Conservation (phyloP, 2,797 vertebrate genomes). For the Gouania willdenowi region DNA sequence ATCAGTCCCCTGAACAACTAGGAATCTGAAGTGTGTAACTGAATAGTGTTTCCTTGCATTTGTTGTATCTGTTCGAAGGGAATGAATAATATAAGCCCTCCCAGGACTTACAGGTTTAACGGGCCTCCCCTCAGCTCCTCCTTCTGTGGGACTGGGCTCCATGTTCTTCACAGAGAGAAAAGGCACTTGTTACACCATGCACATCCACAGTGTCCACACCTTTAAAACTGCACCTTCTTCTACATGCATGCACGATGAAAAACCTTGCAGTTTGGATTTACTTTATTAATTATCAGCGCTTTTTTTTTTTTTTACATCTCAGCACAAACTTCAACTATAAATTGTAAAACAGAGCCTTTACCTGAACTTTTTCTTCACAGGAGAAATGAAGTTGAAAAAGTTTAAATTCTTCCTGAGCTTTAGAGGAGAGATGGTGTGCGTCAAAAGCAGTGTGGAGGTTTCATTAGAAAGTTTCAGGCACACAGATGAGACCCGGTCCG, state of each 20-base stretch:
- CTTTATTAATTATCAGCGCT: too few relatives aligned
- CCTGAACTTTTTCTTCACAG: conserved; percentile 59
- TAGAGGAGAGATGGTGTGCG: conserved; percentile 46
- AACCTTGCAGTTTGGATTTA: not conserved
- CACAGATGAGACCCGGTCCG: conserved; percentile 62
- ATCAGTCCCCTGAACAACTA: too few relatives aligned
- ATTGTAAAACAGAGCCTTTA: conserved; percentile 38
- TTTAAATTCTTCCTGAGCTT: conserved; percentile 45
- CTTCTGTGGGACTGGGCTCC: conserved; percentile 78
- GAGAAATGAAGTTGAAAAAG: conserved; percentile 37
- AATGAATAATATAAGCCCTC: conserved; percentile 61
- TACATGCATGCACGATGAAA: not conserved
- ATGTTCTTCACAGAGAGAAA: conserved; percentile 74
- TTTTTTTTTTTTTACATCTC: too few relatives aligned
- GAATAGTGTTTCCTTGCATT: too few relatives aligned
- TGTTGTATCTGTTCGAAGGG: too few relatives aligned
- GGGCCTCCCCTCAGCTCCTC: conserved; percentile 69
- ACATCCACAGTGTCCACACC: conserved; percentile 45
- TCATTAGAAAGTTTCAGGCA: conserved; percentile 78
- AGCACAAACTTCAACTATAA: too few relatives aligned
- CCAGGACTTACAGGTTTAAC: conserved; percentile 73
- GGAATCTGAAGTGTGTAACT: too few relatives aligned
- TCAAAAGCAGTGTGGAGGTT: conserved; percentile 78
- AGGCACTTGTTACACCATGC: conserved; percentile 69
- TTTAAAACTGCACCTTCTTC: conserved; percentile 17